Evolutionary conservation across 1,140 invertebrate species (phyloP), one percentile per base, ranked within the genome.

Genomic region (Nilaparvata lugens): DNA sequence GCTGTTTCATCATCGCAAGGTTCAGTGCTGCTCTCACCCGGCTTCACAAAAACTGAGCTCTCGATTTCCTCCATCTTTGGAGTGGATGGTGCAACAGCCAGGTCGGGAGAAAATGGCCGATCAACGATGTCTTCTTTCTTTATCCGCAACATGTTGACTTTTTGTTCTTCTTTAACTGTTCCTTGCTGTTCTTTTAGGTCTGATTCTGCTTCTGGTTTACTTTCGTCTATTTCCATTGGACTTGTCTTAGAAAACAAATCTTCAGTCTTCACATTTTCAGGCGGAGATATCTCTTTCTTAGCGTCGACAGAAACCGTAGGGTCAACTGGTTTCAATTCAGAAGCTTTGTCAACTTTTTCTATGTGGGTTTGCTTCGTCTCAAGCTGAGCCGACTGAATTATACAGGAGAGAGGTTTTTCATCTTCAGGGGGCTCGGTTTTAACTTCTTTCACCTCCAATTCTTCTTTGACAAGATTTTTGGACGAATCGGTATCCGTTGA

Each of bases 401-500:
- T 35, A 35, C 7, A 2, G 31, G 31, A 4, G 7, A 35, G 31
- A 13, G 51, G 54, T 51, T 66, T 60, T 9, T 68, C 67, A 16
- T 60, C 43, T 38, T 70, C 70, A 43, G 72, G 71, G 25, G 74
- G 68, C 48, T 72, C 71, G 1, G 56, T 35, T 58, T 62, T 62
- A 24, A 62, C 52, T 56, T 65, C 57, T 43, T 60, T 56, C 19
- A 28, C 13, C 43, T 60, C 60, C 14, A 35, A 0, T 14, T 58
- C 42, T 42, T 51, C 14, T 40, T 62, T 62, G 16, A 23, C 52
- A 21, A 31, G 16, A 38, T 60, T 58, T 52, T 51, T 43, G 5
- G 31, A 18, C 14, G 42, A 42, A 16, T 38, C 38, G 3, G 23
- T 19, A 25, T 14, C 38, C 38, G 45, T 19, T 48, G 45, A 18